Evolutionary conservation across 2,797 vertebrate genomes (phyloP).

Genomic region (Takifugu rubripes): DNA sequence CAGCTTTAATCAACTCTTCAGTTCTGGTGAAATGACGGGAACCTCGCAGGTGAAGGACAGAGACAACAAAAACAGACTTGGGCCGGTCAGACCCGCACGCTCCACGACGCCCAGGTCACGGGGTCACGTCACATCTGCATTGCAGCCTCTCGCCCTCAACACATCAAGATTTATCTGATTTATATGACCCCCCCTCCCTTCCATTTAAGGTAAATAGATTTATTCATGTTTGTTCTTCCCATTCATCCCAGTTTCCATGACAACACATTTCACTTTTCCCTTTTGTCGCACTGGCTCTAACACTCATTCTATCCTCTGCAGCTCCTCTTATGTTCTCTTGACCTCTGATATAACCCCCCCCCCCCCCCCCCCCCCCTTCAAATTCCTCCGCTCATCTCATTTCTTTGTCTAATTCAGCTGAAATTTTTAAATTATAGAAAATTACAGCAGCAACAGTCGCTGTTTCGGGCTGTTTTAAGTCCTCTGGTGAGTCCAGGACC

Average conservation of each 20-base stretch:
- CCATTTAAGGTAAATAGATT: slow-evolving; percentile 79
- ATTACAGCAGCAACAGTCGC: no score
- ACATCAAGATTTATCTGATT: no score
- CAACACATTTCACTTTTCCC: slow-evolving; percentile 86
- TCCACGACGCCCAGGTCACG: no score
- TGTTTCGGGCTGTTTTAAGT: no score
- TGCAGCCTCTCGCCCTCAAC: slow-evolving; percentile 30
- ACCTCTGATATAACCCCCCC: slow-evolving; percentile 40
- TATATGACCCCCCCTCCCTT: slow-evolving; percentile 3
- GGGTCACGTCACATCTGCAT: slow-evolving; percentile 1
- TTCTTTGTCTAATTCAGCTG: slow-evolving; percentile 63
- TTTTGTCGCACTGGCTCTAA: slow-evolving; percentile 52
- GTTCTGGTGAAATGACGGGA: slow-evolving; percentile 84
- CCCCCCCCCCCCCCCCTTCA: slow-evolving; percentile 1
- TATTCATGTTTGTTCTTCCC: slow-evolving; percentile 85
- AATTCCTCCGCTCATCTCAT: slow-evolving; percentile 55
- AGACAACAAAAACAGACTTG: no score
- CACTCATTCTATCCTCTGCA: slow-evolving; percentile 54
- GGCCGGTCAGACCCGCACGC: no score
- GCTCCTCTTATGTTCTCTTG: slow-evolving; percentile 61
- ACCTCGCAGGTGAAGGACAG: slow-evolving; percentile 47
- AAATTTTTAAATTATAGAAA: no score
- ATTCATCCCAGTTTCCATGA: slow-evolving; percentile 90
- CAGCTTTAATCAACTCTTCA: slow-evolving; percentile 73
- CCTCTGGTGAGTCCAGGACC: no score